A percentile compares a stretch with the other conserved stretches of the same genome.
phyloP scores from a whole-genome alignment of 2,113 vertebrate genomes.

The Aspidoscelis tigris region DNA sequence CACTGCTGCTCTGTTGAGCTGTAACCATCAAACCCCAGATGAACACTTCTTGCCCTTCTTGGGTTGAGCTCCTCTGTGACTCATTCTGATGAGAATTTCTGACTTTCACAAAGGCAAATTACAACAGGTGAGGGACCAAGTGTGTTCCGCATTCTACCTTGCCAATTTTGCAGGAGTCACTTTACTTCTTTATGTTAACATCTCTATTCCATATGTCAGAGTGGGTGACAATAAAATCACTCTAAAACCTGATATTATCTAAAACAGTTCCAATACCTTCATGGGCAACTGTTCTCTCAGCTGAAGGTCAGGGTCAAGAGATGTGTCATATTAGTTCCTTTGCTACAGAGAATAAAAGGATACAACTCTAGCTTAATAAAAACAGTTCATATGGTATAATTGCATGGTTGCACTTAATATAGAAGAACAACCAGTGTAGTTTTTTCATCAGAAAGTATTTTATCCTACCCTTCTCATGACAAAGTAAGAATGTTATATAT shows the following conservation, averaged over 20 bases:
- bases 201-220: neutral
- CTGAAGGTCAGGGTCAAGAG: too few relatives aligned
- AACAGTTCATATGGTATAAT: too few relatives aligned
- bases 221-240: too few relatives aligned
- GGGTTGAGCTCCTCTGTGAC: constrained; percentile 69
- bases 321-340: neutral
- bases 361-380: neutral
- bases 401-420: too few relatives aligned
- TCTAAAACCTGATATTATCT: too few relatives aligned
- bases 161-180: constrained; percentile 11
- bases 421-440: too few relatives aligned
- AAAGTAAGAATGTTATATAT: neutral
- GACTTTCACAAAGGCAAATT: constrained; percentile 64
- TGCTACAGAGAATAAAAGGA: neutral
- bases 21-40: constrained; percentile 60
- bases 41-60: constrained; percentile 71
- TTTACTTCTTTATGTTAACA: constrained; percentile 9
- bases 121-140: constrained; percentile 51
- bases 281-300: too few relatives aligned
- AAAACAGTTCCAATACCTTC: too few relatives aligned
- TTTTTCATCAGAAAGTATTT: too few relatives aligned
- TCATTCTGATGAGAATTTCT: constrained; percentile 68
- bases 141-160: constrained; percentile 38
- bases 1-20: too few relatives aligned
- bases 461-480: too few relatives aligned